Base-by-base conservation (phyloP, 2,113 vertebrate genomes). In the Axis porcinus region DNA sequence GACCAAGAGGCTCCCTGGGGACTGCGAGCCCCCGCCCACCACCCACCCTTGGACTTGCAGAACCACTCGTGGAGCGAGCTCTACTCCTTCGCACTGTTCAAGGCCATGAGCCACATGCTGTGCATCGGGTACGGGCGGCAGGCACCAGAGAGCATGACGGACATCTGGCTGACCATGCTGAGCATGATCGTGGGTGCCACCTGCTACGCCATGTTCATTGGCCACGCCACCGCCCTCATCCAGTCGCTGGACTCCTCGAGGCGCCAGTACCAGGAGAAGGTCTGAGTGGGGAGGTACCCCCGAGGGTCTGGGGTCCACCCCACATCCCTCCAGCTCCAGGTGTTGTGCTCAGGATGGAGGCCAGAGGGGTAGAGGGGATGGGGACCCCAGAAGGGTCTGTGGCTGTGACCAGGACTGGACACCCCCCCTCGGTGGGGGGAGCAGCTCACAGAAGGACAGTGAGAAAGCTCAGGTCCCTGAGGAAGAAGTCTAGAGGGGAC, bases 61-160 rank as follows among this genome's bases (percentile, higher is more conserved):
- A 99, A 99, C 0, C 99, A 99, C 98, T 99, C 99, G 0, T 99
- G 99, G 99, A 99, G 99, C 0, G 99, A 99, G 98, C 99, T 99
- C 8, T 99, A 99, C 97, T 99, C 99, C 98, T 99, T 99, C 2
- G 99, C 99, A 10, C 99, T 99, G 97, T 99, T 99, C 99, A 99
- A 99, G 98, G 99, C 99, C 92, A 99, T 99, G 99, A 99, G 99
- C 98, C 99, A 99, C 99, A 99, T 99, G 99, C 99, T 99, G 70
- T 99, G 99, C 98, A 99, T 99, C 4, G 99, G 99, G 15, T 99
- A 99, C 0, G 99, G 99, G 78, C 98, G 99, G 47, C 99, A 99
- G 98, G 99, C 99, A 0, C 99, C 99, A 0, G 99, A 99, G 98
- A 99, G 99, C 99, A 99, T 99, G 99, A 99, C 99, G 0, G 99